Evolutionary conservation across 2,888 invertebrate genomes (phyloP).

Genomic region (Cephus sareptanus): DNA sequence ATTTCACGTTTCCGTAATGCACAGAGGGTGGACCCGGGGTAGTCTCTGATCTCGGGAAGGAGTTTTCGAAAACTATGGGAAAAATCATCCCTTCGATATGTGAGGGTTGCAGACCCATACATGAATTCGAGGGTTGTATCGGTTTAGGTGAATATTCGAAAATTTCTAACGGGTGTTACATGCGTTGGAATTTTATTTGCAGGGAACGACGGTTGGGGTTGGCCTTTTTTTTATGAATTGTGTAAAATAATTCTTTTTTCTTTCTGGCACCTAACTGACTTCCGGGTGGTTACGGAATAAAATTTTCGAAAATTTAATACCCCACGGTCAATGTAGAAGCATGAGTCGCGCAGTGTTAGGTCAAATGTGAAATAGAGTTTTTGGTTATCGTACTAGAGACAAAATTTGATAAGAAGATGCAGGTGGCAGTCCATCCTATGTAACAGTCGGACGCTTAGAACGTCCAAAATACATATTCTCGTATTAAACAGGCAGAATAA

Average conservation of each 20-base stretch:
- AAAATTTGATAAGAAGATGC: neutral
- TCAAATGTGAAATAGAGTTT: neutral
- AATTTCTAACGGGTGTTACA: neutral
- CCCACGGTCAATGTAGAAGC: too few species aligned
- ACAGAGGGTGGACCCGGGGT: neutral
- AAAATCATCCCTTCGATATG: neutral
- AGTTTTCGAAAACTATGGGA: neutral
- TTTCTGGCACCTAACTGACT: too few species aligned
- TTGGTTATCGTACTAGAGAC: neutral
- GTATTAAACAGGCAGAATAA: neutral
- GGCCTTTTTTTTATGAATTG: neutral
- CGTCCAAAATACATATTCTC: neutral
- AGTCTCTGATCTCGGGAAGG: neutral
- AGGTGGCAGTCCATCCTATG: neutral
- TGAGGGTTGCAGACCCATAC: neutral
- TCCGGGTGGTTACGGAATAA: too few species aligned
- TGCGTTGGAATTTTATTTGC: neutral
- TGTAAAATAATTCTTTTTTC: neutral
- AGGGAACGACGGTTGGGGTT: neutral
- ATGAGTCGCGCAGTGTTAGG: neutral
- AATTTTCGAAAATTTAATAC: too few species aligned
- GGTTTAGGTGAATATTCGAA: neutral
- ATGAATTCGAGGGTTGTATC: neutral
- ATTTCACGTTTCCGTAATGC: constrained; percentile 50
- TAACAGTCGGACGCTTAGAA: neutral